Evolutionary conservation across 2,113 vertebrate species (phyloP), one percentile per base, ranked within the genome.

Genomic region (Lucifuga dentata): DNA sequence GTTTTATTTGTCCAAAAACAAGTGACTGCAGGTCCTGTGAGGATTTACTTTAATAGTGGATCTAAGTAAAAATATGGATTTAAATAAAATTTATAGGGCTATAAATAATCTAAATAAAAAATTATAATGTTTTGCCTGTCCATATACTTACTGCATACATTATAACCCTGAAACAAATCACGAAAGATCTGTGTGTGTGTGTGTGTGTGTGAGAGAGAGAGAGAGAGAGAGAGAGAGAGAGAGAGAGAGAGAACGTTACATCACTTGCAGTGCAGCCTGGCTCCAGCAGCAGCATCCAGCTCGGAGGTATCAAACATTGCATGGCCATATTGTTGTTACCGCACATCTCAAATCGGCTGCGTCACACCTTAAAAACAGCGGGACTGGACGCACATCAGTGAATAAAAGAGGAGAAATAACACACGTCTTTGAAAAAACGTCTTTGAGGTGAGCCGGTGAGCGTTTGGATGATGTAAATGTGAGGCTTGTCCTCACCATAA

Each of bases 261-360:
- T 86, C 85, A 88, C 76, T 83, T 71, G 85, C 86, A 86, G 81
- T 83, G 81, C 82, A 83, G 68, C 78, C 80, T 81, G 77, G 78
- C 81, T 53, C 84, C 83, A 83, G 73, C 84, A 76, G 78, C 83
- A 76, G 76, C 85, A 84, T 81, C 71, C 80, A 84, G 79, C 62
- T 80, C 68, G 12, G 73, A 76, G 77, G 66, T 17, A 76, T 35
- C 50, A 74, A 13, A 73, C 48, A 57, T 72, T 53, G 67, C 81
- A 29, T 77, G 85, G 83, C 83, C 81, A 86, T 89, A 88, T 90
- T 88, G 87, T 83, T 76, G 87, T 15, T 41, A 21, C 80, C 78
- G 86, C 73, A 72, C 66, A 58, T 62, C 59, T 51, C 79, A 85
- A 84, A 90, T 73, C 86, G 79, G 72, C 91, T 91, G 90, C 88